These are phyloP conservation scores for Sebastes kiyomatsui DNA, from an alignment of 2,797 vertebrate species.

Conservation along the genomic window DNA sequence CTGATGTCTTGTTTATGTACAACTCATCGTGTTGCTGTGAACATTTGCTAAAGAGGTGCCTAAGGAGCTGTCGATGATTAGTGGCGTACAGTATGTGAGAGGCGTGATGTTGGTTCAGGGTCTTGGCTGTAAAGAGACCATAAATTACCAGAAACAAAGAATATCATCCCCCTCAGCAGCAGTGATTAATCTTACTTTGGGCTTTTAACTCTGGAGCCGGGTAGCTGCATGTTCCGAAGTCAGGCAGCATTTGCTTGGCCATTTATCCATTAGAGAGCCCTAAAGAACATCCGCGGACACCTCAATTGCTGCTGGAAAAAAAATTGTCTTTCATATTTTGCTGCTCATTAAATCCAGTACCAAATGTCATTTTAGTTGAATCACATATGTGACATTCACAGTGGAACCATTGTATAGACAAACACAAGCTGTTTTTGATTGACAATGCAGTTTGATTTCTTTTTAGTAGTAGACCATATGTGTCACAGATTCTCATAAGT, in stretches of 20 bases:
- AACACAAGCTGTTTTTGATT: conserved; percentile 29
- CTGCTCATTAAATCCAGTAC: conserved; percentile 39
- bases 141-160: conserved; percentile 76
- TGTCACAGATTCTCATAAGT: conserved; percentile 5
- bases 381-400: conserved; percentile 13
- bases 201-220: conserved; percentile 52
- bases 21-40: conserved; percentile 23
- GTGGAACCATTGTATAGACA: not conserved
- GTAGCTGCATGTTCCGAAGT: conserved; percentile 61
- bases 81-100: conserved; percentile 35
- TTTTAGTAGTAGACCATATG: not conserved
- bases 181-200: conserved; percentile 80
- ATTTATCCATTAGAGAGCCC: conserved; percentile 71
- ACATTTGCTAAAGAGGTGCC: conserved; percentile 46
- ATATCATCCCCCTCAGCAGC: conserved; percentile 57
- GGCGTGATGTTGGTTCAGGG: conserved; percentile 31
- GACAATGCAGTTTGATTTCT: not conserved
- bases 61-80: conserved; percentile 38
- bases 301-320: conserved; percentile 27
- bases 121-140: conserved; percentile 54
- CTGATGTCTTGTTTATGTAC: conserved; percentile 39
- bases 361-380: conserved; percentile 32
- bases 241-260: conserved; percentile 69
- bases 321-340: conserved; percentile 16
- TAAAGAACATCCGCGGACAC: conserved; percentile 52